phyloP scores from a whole-genome alignment of 2,113 vertebrate species.

The Spea bombifrons region DNA sequence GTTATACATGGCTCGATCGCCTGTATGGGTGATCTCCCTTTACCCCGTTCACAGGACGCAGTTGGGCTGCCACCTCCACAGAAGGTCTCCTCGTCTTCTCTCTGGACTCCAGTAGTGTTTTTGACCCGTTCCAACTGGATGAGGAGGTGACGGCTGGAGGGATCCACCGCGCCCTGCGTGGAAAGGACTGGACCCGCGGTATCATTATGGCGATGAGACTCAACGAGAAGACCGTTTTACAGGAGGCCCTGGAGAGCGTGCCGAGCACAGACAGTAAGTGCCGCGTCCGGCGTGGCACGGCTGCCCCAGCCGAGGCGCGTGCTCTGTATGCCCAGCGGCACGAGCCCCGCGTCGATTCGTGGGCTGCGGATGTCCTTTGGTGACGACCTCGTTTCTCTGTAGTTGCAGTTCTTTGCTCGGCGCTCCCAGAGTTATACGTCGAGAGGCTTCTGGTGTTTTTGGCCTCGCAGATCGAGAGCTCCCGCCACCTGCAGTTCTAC shows the following conservation, averaged over 20 bases:
- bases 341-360: not conserved
- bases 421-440: constrained; percentile 85
- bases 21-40: not conserved
- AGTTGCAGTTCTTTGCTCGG: constrained; percentile 82
- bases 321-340: no score
- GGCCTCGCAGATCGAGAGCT: constrained; percentile 78
- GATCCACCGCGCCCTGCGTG: constrained; percentile 71
- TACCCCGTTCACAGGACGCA: constrained; percentile 70
- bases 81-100: constrained; percentile 94
- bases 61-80: constrained; percentile 90
- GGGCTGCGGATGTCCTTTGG: not conserved
- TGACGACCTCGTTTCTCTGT: not conserved
- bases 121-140: constrained; percentile 93
- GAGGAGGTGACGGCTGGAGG: constrained; percentile 82
- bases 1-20: not conserved
- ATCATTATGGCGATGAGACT: constrained; percentile 87
- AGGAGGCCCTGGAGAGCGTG: constrained; percentile 82
- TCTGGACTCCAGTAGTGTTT: constrained; percentile 80
- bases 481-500: constrained; percentile 90
- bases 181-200: constrained; percentile 73
- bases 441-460: constrained; percentile 86
- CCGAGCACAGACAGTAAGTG: constrained; percentile 79
- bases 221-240: constrained; percentile 81
- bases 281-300: no score
- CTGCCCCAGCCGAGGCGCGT: no score